Conservation (phyloP, 1,140 invertebrate species). For the Magallana gigas region DNA sequence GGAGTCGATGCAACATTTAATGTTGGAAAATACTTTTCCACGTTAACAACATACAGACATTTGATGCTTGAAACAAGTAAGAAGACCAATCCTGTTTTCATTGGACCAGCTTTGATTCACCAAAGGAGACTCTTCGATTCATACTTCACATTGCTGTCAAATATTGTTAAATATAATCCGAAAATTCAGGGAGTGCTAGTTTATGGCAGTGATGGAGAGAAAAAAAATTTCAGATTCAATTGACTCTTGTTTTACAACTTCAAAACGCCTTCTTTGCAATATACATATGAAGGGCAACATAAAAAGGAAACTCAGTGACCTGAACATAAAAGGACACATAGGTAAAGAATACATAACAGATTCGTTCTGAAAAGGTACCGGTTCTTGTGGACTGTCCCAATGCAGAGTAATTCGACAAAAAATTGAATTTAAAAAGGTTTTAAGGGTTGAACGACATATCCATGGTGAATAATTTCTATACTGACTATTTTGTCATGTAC, state of each 20-base stretch:
- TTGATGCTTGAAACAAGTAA: neutral
- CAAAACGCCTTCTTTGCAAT: neutral
- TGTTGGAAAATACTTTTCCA: neutral
- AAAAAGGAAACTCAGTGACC: neutral
- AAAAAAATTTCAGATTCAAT: neutral
- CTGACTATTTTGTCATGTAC: neutral
- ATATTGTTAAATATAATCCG: neutral
- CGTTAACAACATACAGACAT: constrained; percentile 2
- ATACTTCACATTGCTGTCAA: constrained; percentile 12
- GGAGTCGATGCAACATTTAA: no score
- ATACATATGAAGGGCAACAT: constrained; percentile 32
- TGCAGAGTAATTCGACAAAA: neutral
- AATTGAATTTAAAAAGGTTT: neutral
- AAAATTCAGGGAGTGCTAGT: neutral
- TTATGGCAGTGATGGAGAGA: constrained; percentile 30
- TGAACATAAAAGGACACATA: neutral
- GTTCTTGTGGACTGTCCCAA: neutral
- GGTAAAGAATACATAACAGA: neutral
- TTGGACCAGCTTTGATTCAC: constrained; percentile 25
- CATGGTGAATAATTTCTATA: neutral
- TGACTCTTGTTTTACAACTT: constrained; percentile 19
- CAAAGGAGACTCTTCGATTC: constrained; percentile 19
- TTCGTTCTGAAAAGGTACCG: neutral
- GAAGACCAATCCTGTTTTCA: neutral
- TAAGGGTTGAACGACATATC: neutral